phyloP scores from a whole-genome alignment of 2,888 invertebrate species.

The Serripes groenlandicus region DNA sequence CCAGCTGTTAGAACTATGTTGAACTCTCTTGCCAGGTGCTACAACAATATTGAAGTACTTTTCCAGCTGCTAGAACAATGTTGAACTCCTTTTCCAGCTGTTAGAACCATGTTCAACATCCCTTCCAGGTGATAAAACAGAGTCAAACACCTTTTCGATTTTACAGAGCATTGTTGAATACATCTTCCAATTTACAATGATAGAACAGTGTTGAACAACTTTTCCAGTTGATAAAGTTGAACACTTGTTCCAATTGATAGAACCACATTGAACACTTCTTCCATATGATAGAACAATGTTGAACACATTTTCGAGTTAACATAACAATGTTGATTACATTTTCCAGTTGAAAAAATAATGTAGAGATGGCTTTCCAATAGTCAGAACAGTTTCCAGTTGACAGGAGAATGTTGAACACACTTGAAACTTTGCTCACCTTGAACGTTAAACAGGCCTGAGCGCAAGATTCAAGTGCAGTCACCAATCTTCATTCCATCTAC shows the following conservation, averaged over 20 bases:
- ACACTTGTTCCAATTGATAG: not conserved
- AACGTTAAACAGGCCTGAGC: slow-evolving; percentile 54
- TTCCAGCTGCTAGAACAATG: no score
- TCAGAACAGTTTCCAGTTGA: not conserved
- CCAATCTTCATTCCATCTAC: not conserved
- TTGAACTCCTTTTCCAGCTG: no score
- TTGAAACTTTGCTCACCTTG: slow-evolving; percentile 72
- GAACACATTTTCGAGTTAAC: not conserved
- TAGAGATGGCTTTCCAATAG: no score
- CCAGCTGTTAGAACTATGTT: no score
- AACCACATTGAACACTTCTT: no score
- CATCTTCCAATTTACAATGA: not conserved
- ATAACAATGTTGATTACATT: not conserved
- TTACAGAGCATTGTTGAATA: not conserved
- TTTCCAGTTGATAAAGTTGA: not conserved
- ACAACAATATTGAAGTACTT: no score
- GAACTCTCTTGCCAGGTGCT: no score
- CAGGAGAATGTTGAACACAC: slow-evolving; percentile 48
- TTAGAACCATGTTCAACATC: not conserved
- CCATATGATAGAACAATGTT: not conserved
- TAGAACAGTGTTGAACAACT: not conserved
- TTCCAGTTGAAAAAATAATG: not conserved
- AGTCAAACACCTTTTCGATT: no score
- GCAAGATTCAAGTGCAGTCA: slow-evolving; percentile 64
- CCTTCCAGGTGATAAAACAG: not conserved